Evolutionary conservation across 2,888 invertebrate genomes (phyloP).

Genomic region (Hirtodrosophila confusa): DNA sequence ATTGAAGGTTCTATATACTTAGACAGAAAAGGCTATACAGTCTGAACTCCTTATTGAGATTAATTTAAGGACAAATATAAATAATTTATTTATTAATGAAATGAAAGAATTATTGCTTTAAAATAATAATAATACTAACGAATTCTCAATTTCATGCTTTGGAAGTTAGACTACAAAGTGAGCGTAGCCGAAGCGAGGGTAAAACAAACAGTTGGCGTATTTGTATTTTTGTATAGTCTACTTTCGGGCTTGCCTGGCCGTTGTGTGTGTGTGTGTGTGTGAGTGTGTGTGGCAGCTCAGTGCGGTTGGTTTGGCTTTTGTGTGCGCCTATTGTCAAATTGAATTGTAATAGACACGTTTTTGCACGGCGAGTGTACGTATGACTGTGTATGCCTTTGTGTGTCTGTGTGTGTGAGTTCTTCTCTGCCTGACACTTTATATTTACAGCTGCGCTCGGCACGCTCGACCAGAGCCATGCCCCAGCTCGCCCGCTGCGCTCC

Average conservation of each 20-base stretch:
- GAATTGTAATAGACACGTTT: conserved; percentile 80
- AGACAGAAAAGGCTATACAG: too few relatives aligned
- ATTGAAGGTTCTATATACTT: too few relatives aligned
- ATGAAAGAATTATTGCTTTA: too few relatives aligned
- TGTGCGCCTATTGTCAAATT: conserved; percentile 80
- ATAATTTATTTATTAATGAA: too few relatives aligned
- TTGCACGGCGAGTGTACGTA: conserved; percentile 40
- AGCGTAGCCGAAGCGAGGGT: background rate
- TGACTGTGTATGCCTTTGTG: conserved; percentile 19
- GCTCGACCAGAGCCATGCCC: conserved; percentile 57
- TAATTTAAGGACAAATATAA: too few relatives aligned
- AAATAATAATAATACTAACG: too few relatives aligned
- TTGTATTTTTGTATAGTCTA: conserved; percentile 39
- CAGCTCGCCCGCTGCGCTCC: conserved; percentile 5
- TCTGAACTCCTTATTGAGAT: too few relatives aligned
- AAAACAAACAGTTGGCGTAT: conserved; percentile 33
- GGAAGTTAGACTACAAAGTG: background rate
- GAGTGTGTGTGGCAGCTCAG: conserved; percentile 58
- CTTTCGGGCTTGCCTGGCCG: conserved; percentile 54
- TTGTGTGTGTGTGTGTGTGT: conserved; percentile 28
- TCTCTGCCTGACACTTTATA: conserved; percentile 70
- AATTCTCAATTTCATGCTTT: background rate
- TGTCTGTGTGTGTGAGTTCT: conserved; percentile 24
- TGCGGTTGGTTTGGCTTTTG: conserved; percentile 74
- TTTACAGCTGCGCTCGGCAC: conserved; percentile 74